phyloP scores from a whole-genome alignment of 2,888 invertebrate species.

The Hybos culiciformis region DNA sequence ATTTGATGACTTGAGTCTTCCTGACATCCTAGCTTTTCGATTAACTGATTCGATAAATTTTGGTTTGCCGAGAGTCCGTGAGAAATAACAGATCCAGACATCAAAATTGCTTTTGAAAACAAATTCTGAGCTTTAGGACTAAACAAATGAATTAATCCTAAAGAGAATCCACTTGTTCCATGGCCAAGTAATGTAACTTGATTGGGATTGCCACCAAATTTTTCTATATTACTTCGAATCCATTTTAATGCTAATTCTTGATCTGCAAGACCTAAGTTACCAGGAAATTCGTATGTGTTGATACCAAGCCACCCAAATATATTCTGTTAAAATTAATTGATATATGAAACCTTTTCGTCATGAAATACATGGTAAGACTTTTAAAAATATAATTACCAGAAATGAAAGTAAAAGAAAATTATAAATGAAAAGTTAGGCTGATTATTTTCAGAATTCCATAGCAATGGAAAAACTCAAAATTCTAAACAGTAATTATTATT shows the following conservation, averaged over 20 bases:
- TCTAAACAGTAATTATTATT: too few species aligned
- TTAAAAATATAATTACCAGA: too few species aligned
- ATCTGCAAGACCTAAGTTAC: constrained; percentile 77
- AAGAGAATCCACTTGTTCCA: constrained; percentile 57
- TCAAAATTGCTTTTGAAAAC: constrained; percentile 53
- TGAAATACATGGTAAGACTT: too few species aligned
- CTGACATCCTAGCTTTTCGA: constrained; percentile 41
- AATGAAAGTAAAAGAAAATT: too few species aligned
- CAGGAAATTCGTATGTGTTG: constrained; percentile 37
- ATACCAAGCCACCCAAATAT: constrained; percentile 54
- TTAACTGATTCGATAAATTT: constrained; percentile 32
- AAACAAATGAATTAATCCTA: constrained; percentile 50
- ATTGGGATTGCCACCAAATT: constrained; percentile 68
- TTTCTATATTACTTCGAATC: constrained; percentile 60
- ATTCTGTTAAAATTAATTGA: too few species aligned
- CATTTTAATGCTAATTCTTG: constrained; percentile 67
- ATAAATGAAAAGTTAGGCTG: too few species aligned
- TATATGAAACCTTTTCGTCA: too few species aligned
- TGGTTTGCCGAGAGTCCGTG: constrained; percentile 21
- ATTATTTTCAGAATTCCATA: too few species aligned
- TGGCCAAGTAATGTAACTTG: constrained; percentile 73
- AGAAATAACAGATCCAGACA: constrained; percentile 40
- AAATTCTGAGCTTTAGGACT: constrained; percentile 43
- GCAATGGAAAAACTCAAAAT: too few species aligned
- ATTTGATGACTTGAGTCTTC: constrained; percentile 38